phyloP scores from a whole-genome alignment of 2,797 vertebrate genomes.

The Brachymystax lenok region DNA sequence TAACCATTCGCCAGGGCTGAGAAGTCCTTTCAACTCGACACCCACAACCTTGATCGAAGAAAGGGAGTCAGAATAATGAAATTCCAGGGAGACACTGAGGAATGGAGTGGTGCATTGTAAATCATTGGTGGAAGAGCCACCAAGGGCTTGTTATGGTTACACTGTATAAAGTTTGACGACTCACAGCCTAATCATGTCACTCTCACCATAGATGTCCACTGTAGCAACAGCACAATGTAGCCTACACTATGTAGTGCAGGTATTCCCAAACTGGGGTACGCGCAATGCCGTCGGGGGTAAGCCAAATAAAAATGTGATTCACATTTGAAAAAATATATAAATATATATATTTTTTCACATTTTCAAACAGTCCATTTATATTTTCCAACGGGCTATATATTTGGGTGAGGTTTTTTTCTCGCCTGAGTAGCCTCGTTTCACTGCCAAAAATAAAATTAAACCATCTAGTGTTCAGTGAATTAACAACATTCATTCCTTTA shows the following conservation, averaged over 20 bases:
- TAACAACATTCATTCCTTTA: too few species aligned
- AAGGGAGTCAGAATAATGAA: conserved; percentile 62
- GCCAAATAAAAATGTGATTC: too few species aligned
- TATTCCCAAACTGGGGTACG: not conserved
- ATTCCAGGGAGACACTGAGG: conserved; percentile 62
- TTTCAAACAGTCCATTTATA: too few species aligned
- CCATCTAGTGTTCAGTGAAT: too few species aligned
- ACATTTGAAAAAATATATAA: too few species aligned
- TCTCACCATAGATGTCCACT: not conserved
- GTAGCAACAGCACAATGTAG: not conserved
- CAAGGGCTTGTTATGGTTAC: conserved; percentile 49
- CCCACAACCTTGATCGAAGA: conserved; percentile 59
- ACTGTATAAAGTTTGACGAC: conserved; percentile 48
- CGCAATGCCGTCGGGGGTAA: too few species aligned
- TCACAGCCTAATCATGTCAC: conserved; percentile 37
- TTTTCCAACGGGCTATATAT: too few species aligned
- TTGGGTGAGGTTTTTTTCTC: too few species aligned
- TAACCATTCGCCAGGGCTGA: conserved; percentile 44
- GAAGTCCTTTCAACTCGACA: conserved; percentile 55
- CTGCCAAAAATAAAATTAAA: too few species aligned
- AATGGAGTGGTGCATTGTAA: conserved; percentile 58
- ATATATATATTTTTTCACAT: too few species aligned
- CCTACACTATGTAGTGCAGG: not conserved
- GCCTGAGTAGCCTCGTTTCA: too few species aligned
- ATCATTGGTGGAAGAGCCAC: conserved; percentile 57